Conservation (phyloP, 2,888 invertebrate species). For the Beris chalybata region DNA sequence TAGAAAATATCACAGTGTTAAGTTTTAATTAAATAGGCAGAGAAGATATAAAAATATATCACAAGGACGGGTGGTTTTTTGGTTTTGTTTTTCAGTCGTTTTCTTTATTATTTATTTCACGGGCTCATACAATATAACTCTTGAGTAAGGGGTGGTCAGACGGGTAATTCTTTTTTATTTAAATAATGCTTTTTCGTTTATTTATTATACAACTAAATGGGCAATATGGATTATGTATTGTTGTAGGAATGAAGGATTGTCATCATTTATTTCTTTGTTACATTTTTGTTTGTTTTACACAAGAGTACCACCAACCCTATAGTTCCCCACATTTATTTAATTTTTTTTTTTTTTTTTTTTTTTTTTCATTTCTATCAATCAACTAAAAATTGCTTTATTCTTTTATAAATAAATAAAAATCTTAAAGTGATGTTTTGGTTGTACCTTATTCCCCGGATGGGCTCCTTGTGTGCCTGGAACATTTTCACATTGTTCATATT, state of each 20-base stretch:
- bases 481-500: slow-evolving; percentile 99
- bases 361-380: slow-evolving; percentile 10
- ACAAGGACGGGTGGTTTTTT: not conserved
- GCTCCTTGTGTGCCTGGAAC: slow-evolving; percentile 99
- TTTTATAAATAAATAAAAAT: slow-evolving; percentile 36
- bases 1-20: slow-evolving; percentile 8
- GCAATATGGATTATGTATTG: not conserved
- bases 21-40: slow-evolving; percentile 2
- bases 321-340: slow-evolving; percentile 21
- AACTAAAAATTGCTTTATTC: slow-evolving; percentile 22
- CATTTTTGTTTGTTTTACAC: slow-evolving; percentile 20
- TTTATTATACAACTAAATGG: too few relatives aligned
- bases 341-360: slow-evolving; percentile 24
- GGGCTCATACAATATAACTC: slow-evolving; percentile 1
- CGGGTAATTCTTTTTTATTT: too few relatives aligned
- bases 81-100: not conserved
- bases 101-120: slow-evolving; percentile 28
- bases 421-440: slow-evolving; percentile 47
- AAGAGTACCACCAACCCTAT: slow-evolving; percentile 18
- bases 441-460: slow-evolving; percentile 97
- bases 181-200: too few relatives aligned
- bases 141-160: too few relatives aligned
- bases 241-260: slow-evolving; percentile 1
- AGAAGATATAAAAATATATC: not conserved
- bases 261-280: slow-evolving; percentile 25